Percentiles rank a stretch among this genome's conserved stretches.
These are phyloP conservation scores for Microctonus hyperodae DNA, from an alignment of 2,888 invertebrate species.

Conservation along the genomic window DNA sequence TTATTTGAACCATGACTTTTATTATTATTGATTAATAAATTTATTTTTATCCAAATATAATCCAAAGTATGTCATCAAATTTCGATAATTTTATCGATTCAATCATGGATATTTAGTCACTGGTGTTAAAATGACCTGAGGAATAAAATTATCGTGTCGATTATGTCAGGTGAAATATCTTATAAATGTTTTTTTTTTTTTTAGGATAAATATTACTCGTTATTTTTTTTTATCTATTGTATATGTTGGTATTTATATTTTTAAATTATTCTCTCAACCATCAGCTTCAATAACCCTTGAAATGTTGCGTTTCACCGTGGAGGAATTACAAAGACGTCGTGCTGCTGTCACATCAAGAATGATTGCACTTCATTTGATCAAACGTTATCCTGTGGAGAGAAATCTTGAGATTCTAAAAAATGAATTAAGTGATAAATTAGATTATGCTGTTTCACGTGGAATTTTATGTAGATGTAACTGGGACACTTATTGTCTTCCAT, in stretches of 20 bases:
- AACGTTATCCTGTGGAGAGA: slow-evolving; percentile 44
- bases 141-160: background rate
- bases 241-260: too few relatives aligned
- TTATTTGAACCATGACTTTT: background rate
- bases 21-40: background rate
- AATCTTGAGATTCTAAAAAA: slow-evolving; percentile 37
- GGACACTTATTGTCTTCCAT: slow-evolving; percentile 47
- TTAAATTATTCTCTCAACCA: slow-evolving; percentile 14
- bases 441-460: slow-evolving; percentile 49
- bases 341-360: slow-evolving; percentile 43
- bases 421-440: slow-evolving; percentile 45
- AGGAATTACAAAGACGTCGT: slow-evolving; percentile 44
- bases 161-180: background rate
- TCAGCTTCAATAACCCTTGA: slow-evolving; percentile 44
- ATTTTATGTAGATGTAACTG: slow-evolving; percentile 43
- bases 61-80: background rate
- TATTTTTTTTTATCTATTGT: too few relatives aligned
- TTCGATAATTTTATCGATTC: background rate
- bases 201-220: background rate
- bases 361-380: slow-evolving; percentile 45
- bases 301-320: slow-evolving; percentile 48
- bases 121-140: background rate
- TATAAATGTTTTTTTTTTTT: background rate
- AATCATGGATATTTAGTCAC: background rate
- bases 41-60: background rate